Evolutionary conservation across 2,113 vertebrate genomes (phyloP), one percentile per base, ranked within the genome.

Genomic region (Otocyon megalotis): DNA sequence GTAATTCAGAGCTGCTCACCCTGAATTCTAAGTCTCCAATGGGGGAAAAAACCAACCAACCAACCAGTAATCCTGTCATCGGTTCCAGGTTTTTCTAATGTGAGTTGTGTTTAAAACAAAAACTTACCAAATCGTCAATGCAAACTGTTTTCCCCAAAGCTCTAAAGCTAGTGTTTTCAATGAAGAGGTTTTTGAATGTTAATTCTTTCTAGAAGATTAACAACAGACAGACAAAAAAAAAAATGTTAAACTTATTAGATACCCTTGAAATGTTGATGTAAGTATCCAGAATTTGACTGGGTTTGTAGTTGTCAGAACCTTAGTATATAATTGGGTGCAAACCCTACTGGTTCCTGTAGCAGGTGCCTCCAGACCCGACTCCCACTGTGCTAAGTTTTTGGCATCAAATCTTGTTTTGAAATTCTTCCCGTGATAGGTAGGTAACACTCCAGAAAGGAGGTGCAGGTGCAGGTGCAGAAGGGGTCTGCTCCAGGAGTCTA

Each of bases 361-460:
- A 94, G 94, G 85, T 62, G 48, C 97, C 32, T 94, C 43, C 10
- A 62, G 48, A 71, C n/a, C 72, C 26, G 35, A 88, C 65, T 94
- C 37, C n/a, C 24, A 5, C 1, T 16, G 60, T 8, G 35, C 53
- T 76, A 63, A 32, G 16, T 20, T 71, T 81, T 93, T 97, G 96
- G 96, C 95, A 91, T 17, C 72, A 72, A 71, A 19, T 94, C 48
- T n/a, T 94, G 82, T 77, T 97, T 94, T 82, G 84, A 63, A 97
- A 92, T 82, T 96, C 82, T 96, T 77, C 35, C 48, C 87, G 0
- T 94, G 88, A 83, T 63, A 60, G 60, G 35, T 56, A 90, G 48
- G 43, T 93, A 85, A 65, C 81, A 91, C 94, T 97, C 82, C 87
- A 92, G 90, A 89, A 87, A 58, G 50, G 26, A 91, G 85, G 87